Evolutionary conservation across 2,113 vertebrate genomes (phyloP), one percentile per base, ranked within the genome.

Genomic region (Eleginops maclovinus): DNA sequence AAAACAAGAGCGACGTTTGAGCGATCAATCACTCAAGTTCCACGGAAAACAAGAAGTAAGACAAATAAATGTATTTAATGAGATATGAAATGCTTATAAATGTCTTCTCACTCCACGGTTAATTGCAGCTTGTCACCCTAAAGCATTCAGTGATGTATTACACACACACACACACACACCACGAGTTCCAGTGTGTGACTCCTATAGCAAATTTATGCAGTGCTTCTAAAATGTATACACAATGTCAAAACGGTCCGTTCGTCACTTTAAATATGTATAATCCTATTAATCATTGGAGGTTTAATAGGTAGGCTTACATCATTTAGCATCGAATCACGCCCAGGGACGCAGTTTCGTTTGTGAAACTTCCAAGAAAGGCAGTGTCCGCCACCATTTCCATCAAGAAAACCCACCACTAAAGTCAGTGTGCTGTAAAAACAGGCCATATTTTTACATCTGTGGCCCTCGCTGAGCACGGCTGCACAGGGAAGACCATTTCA

Each of bases 11-110:
- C 68, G 83, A 93, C 84, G 91, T 69, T 19, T 89, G 55, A 64
- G 61, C 82, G 60, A 87, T 86, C 69, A 62, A 81, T 86, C 65
- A 64, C 78, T 61, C 59, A 66, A 66, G 51, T 77, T 63, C 43
- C 0, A 31, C 60, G 66, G 55, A 81, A 85, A 66, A 72, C 66
- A 69, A 89, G 80, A 87, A 74, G 43, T 66, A 89, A 91, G 88
- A 92, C 91, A 91, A 87, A 93, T 93, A 93, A 88, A 92, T 89
- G 79, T 91, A 93, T 94, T 94, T 90, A 93, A 93, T 93, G 91
- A 93, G 90, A 92, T 94, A 91, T 90, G 88, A 90, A 92, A 93
- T 81, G 87, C 89, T 84, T 83, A 83, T 87, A 90, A 93, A 93
- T 89, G 87, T 91, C 74, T 86, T 77, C 80, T 82, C 79, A 74